A percentile compares a stretch with the other conserved stretches of the same genome.
These are phyloP conservation scores for Erpetoichthys calabaricus DNA, from an alignment of 2,797 vertebrate species.

Conservation along the genomic window DNA sequence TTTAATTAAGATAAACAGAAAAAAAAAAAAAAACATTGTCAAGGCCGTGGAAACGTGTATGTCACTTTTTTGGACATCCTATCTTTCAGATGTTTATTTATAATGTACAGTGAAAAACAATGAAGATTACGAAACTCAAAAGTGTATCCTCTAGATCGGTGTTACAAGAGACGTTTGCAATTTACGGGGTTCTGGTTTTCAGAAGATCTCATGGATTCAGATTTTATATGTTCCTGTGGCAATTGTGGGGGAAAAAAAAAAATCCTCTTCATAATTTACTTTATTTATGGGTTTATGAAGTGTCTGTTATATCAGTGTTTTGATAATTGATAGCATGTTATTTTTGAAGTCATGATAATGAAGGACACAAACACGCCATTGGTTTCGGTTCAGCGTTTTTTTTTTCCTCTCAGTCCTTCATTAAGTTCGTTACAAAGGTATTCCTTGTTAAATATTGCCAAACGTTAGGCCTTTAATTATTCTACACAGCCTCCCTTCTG, in stretches of 20 bases:
- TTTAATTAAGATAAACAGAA: conserved; percentile 20
- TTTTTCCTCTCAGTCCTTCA: no score
- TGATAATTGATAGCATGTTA: conserved; percentile 74
- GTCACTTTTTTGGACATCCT: conserved; percentile 23
- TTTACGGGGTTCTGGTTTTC: conserved; percentile 69
- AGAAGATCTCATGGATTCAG: conserved; percentile 44
- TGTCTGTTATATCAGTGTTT: conserved; percentile 68
- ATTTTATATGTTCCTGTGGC: conserved; percentile 52
- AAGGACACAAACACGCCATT: conserved; percentile 15
- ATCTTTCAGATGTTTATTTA: conserved; percentile 15
- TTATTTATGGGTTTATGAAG: conserved; percentile 71
- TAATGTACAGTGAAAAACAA: conserved; percentile 27
- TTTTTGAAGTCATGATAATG: conserved; percentile 46
- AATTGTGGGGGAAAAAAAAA: conserved; percentile 69
- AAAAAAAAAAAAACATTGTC: no score
- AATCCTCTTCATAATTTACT: conserved; percentile 64
- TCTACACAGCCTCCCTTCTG: no score
- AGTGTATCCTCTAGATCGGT: conserved; percentile 55
- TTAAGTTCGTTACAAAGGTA: no score
- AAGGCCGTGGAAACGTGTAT: conserved; percentile 15
- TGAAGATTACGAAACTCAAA: conserved; percentile 17
- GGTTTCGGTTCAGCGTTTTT: no score
- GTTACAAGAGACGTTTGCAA: conserved; percentile 69
- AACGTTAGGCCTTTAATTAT: no score
- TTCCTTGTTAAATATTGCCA: no score